phyloP scores from a whole-genome alignment of 2,113 vertebrate species.

The Grammatotria lemairii region DNA sequence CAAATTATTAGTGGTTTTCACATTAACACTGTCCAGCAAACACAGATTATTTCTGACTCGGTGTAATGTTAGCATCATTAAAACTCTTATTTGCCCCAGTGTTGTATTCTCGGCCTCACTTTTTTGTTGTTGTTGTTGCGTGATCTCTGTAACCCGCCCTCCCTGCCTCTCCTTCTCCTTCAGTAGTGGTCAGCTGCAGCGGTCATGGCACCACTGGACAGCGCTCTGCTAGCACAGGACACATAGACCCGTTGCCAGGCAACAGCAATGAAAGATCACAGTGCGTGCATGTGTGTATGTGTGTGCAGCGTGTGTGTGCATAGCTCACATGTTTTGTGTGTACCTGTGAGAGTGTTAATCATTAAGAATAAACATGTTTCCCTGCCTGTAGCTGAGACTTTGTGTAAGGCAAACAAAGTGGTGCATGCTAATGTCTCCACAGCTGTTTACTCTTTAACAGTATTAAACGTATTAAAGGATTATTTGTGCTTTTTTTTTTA shows the following conservation, averaged over 20 bases:
- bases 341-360: conserved; percentile 53
- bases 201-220: conserved; percentile 72
- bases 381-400: conserved; percentile 16
- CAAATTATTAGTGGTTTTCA: neutral
- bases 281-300: conserved; percentile 26
- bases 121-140: neutral
- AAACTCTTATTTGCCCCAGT: neutral
- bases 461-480: neutral
- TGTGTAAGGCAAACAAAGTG: conserved; percentile 32
- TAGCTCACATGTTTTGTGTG: conserved; percentile 27
- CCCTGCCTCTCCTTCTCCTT: neutral
- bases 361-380: conserved; percentile 62
- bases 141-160: neutral
- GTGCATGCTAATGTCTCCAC: conserved; percentile 27
- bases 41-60: neutral
- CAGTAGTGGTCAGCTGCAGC: conserved; percentile 67
- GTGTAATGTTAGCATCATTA: neutral
- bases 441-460: neutral
- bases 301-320: conserved; percentile 6
- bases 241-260: conserved; percentile 74
- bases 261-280: conserved; percentile 73
- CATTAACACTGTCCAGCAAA: neutral
- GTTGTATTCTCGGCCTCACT: neutral
- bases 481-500: neutral
- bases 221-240: conserved; percentile 65